These are phyloP conservation scores for Dryoscopus gambensis DNA, from an alignment of 2,113 vertebrate genomes.

Conservation along the genomic window DNA sequence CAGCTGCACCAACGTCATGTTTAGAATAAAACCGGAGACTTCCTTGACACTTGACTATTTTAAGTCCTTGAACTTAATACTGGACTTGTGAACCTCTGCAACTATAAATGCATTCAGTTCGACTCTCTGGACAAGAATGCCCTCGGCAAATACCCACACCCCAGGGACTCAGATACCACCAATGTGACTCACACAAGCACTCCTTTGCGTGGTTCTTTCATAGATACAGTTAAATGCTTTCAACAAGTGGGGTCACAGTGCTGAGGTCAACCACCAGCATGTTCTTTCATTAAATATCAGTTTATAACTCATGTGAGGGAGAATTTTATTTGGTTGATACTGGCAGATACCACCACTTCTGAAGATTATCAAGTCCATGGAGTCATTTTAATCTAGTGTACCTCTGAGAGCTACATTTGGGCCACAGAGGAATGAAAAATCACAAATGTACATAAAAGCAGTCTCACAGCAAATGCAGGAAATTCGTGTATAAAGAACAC, in stretches of 20 bases:
- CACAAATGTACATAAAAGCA: neutral
- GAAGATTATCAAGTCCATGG: neutral
- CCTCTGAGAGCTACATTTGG: neutral
- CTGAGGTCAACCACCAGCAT: neutral
- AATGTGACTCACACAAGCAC: neutral
- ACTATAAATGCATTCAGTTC: neutral
- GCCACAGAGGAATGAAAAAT: neutral
- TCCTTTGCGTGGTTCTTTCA: neutral
- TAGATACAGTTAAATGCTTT: neutral
- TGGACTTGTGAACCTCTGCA: neutral
- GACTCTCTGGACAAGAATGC: neutral
- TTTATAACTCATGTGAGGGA: neutral
- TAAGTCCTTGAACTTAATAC: neutral
- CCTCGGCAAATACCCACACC: constrained; percentile 8
- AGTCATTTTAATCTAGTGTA: neutral
- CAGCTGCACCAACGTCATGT: neutral
- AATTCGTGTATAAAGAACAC: neutral
- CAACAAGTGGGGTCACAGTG: neutral
- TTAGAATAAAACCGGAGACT: neutral
- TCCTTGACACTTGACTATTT: neutral
- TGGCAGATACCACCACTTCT: neutral
- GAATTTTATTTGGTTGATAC: neutral
- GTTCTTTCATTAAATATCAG: neutral
- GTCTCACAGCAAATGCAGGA: neutral
- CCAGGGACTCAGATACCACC: neutral